phyloP scores from a whole-genome alignment of 2,113 vertebrate genomes.

The Glaucomys volans region DNA sequence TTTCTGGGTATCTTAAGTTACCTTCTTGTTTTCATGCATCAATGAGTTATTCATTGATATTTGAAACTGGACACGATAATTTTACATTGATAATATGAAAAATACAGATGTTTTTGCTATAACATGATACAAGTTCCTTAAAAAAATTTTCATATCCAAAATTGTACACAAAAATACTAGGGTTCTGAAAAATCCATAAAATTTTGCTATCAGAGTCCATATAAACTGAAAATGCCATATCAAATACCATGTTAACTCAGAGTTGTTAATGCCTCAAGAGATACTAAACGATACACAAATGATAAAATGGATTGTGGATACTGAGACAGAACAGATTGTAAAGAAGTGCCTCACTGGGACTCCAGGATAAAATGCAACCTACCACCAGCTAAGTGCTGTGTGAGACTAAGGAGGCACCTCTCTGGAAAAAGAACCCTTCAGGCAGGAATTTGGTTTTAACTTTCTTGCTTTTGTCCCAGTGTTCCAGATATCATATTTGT shows the following conservation, averaged over 20 bases:
- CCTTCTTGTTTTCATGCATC: constrained; percentile 7
- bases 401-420: background rate
- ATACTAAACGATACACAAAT: constrained; percentile 11
- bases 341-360: background rate
- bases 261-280: background rate
- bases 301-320: background rate
- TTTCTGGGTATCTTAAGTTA: background rate
- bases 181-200: background rate
- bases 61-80: background rate
- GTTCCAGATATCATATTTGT: too few relatives aligned
- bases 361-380: background rate
- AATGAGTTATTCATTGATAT: background rate
- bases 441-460: background rate
- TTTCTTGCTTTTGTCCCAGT: background rate
- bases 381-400: background rate
- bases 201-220: constrained; percentile 7
- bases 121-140: background rate
- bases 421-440: background rate
- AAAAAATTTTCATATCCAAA: background rate
- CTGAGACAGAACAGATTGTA: background rate
- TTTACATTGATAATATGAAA: background rate
- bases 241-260: background rate
- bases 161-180: background rate
- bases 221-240: background rate
- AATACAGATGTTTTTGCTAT: background rate